Conservation (phyloP, 2,888 invertebrate species). For the Cephus pulcher region DNA sequence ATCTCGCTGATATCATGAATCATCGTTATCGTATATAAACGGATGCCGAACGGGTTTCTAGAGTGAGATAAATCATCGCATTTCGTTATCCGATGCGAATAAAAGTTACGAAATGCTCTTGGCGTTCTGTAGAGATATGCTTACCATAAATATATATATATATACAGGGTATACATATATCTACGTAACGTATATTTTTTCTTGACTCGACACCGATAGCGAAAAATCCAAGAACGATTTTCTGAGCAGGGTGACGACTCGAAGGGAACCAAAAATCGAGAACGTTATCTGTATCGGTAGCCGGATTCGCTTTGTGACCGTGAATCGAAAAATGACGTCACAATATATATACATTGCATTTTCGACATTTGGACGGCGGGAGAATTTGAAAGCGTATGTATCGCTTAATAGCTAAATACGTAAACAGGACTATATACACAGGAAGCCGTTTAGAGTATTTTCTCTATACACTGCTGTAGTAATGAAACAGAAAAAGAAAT, state of each 20-base stretch:
- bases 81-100: background rate
- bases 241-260: too few species aligned
- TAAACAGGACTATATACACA: background rate
- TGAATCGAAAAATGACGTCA: too few species aligned
- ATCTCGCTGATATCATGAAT: constrained; percentile 1
- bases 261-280: too few species aligned
- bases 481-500: background rate
- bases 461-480: background rate
- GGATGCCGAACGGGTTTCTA: background rate
- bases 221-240: too few species aligned
- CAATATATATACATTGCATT: background rate
- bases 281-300: too few species aligned
- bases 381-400: too few species aligned
- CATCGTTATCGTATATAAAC: constrained; percentile 6
- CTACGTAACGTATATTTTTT: too few species aligned
- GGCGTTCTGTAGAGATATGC: background rate
- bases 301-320: too few species aligned
- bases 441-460: background rate
- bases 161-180: too few species aligned
- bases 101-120: background rate
- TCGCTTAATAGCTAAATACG: background rate
- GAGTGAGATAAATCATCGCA: background rate
- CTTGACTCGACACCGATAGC: too few species aligned
- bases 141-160: background rate
- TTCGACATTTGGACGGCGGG: background rate